These are phyloP conservation scores for Spea bombifrons DNA, from an alignment of 2,113 vertebrate species.

Conservation along the genomic window DNA sequence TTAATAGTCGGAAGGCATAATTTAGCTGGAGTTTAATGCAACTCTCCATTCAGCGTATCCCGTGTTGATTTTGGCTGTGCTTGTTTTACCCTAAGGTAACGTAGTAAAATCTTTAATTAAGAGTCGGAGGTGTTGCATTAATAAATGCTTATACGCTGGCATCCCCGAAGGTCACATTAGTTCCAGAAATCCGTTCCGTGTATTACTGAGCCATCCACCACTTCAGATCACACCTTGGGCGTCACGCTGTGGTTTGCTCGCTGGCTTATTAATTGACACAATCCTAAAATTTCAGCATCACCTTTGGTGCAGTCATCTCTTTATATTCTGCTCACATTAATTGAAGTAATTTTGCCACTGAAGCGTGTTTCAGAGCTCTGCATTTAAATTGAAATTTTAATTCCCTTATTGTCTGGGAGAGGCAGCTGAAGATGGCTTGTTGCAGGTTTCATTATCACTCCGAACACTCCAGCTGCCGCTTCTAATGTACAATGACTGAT, in stretches of 20 bases:
- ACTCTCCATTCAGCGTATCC: background rate
- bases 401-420: constrained; percentile 80
- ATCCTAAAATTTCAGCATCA: constrained; percentile 66
- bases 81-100: background rate
- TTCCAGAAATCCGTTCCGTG: background rate
- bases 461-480: constrained; percentile 75
- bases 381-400: constrained; percentile 88
- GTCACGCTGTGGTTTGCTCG: constrained; percentile 51
- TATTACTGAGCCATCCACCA: background rate
- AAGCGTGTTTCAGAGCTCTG: constrained; percentile 78
- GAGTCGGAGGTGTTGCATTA: background rate
- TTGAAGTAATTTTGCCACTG: constrained; percentile 82
- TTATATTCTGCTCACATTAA: constrained; percentile 81
- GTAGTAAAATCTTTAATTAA: background rate
- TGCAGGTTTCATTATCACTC: constrained; percentile 84
- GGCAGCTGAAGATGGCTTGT: constrained; percentile 73
- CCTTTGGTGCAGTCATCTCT: constrained; percentile 65
- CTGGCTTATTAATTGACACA: constrained; percentile 62
- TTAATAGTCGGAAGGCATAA: background rate
- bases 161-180: background rate
- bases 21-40: background rate
- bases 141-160: background rate
- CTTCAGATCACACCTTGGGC: constrained; percentile 4
- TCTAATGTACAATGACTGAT: constrained; percentile 75
- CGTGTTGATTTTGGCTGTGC: background rate